These are phyloP conservation scores for Carterocephalus palaemon DNA, from an alignment of 2,888 invertebrate genomes.

Conservation along the genomic window DNA sequence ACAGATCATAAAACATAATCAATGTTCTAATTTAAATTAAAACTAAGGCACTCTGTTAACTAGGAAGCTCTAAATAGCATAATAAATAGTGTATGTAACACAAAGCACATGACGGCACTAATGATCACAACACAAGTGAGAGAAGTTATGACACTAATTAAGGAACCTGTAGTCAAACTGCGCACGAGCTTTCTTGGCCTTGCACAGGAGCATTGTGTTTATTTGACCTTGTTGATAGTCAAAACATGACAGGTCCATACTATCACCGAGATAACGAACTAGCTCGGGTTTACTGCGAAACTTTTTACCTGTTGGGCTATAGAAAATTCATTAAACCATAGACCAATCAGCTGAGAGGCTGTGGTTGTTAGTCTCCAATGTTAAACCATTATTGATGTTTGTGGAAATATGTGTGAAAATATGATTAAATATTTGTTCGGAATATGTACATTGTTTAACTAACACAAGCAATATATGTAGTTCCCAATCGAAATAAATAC, in stretches of 20 bases:
- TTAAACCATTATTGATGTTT: constrained; percentile 35
- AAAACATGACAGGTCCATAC: constrained; percentile 88
- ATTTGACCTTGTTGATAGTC: constrained; percentile 90
- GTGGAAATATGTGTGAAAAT: constrained; percentile 24
- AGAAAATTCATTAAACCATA: constrained; percentile 66
- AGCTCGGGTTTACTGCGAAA: constrained; percentile 90
- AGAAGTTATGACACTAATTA: constrained; percentile 59
- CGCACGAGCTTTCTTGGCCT: constrained; percentile 84
- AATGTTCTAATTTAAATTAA: constrained; percentile 23
- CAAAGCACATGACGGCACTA: constrained; percentile 69
- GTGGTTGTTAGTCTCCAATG: constrained; percentile 33
- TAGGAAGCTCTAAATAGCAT: constrained; percentile 39
- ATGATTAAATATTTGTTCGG: constrained; percentile 27
- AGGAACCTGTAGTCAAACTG: constrained; percentile 84
- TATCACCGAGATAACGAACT: constrained; percentile 86
- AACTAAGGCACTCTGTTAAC: constrained; percentile 33
- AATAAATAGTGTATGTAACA: constrained; percentile 50
- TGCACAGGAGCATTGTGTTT: constrained; percentile 83
- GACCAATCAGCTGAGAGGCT: constrained; percentile 31
- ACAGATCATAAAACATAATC: constrained; percentile 15
- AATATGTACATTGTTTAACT: constrained; percentile 22
- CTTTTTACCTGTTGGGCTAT: constrained; percentile 89
- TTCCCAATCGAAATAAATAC: too few species aligned
- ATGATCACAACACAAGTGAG: constrained; percentile 75
- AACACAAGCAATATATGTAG: background rate